Conservation (phyloP, 2,113 vertebrate species). For the Sinocyclocheilus rhinocerous region DNA sequence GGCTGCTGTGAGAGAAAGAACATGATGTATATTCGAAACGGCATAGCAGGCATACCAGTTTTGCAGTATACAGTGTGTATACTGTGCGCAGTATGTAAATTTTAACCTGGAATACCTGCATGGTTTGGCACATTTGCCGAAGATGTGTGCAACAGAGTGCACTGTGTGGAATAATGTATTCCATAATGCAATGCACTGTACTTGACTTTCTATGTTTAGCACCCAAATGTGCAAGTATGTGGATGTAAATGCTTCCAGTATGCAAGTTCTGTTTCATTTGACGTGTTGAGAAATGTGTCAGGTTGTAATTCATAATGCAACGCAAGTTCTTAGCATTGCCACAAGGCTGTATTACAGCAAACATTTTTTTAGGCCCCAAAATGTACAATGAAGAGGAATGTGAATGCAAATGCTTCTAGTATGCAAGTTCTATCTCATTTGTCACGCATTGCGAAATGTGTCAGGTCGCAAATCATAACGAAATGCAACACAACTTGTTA, state of each 20-base stretch:
- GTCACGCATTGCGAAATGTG: not conserved
- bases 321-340: not conserved
- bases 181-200: not conserved
- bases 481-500: not conserved
- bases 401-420: not conserved
- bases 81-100: not conserved
- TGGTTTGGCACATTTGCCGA: not conserved
- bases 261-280: not conserved
- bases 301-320: not conserved
- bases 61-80: not conserved
- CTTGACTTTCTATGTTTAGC: not conserved
- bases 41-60: not conserved
- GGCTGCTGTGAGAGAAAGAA: constrained; percentile 45
- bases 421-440: not conserved
- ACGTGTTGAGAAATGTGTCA: not conserved
- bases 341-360: not conserved
- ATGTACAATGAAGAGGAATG: not conserved
- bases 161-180: not conserved
- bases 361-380: not conserved
- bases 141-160: not conserved
- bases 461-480: not conserved
- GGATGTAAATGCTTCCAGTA: not conserved
- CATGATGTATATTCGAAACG: constrained; percentile 17
- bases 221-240: not conserved
- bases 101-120: not conserved